These are phyloP conservation scores for Cyclophora albipunctata DNA, from an alignment of 2,888 invertebrate species.

Conservation along the genomic window DNA sequence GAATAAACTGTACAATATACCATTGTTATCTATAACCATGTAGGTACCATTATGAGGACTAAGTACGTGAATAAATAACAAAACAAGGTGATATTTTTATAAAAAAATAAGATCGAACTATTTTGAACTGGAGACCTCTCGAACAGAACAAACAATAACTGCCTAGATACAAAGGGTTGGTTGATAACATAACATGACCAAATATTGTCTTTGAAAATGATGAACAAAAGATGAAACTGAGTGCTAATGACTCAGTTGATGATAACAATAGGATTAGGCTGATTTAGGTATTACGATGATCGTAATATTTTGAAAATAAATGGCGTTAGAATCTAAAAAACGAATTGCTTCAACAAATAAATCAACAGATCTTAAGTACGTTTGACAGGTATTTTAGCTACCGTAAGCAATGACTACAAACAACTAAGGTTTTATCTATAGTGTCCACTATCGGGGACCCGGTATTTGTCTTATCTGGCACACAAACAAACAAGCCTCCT, in stretches of 20 bases:
- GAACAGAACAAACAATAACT: too few relatives aligned
- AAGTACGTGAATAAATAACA: not conserved
- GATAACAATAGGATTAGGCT: too few relatives aligned
- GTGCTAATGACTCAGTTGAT: too few relatives aligned
- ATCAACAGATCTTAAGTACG: conserved; percentile 26
- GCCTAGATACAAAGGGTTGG: too few relatives aligned
- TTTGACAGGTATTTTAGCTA: conserved; percentile 61
- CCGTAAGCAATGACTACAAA: conserved; percentile 55
- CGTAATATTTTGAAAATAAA: too few relatives aligned
- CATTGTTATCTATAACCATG: not conserved
- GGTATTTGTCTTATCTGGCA: conserved; percentile 68
- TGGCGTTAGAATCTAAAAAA: not conserved
- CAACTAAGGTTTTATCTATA: conserved; percentile 46
- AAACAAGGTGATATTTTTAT: not conserved
- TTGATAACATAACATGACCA: too few relatives aligned
- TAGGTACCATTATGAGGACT: not conserved
- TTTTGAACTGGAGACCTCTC: not conserved
- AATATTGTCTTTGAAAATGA: too few relatives aligned
- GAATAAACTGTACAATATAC: not conserved
- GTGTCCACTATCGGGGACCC: conserved; percentile 58
- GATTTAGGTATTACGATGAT: too few relatives aligned
- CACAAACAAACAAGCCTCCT: conserved; percentile 46
- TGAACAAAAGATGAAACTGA: too few relatives aligned
- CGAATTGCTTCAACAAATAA: not conserved
- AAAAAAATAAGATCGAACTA: not conserved